These are phyloP conservation scores for Arrhamphus sclerolepis DNA, from an alignment of 2,797 vertebrate genomes.

Conservation along the genomic window DNA sequence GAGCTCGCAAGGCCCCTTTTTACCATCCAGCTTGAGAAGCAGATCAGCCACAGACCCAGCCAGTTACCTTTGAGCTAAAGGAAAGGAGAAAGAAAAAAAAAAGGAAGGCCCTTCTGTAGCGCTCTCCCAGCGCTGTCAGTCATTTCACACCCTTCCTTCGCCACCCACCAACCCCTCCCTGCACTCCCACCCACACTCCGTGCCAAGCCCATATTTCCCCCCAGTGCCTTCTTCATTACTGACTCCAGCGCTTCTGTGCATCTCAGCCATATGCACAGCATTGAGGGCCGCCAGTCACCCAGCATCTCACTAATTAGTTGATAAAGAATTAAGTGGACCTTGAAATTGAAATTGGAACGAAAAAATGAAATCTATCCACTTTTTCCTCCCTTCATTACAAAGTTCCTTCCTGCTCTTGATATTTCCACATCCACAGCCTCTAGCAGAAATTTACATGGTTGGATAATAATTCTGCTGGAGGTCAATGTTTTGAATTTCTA, in stretches of 20 bases:
- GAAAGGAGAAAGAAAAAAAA: slow-evolving; percentile 17
- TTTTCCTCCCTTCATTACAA: slow-evolving; percentile 63
- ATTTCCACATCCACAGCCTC: slow-evolving; percentile 50
- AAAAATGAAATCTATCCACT: slow-evolving; percentile 80
- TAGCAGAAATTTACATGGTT: slow-evolving; percentile 45
- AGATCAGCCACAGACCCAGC: slow-evolving; percentile 78
- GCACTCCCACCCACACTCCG: slow-evolving; percentile 36
- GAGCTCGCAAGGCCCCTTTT: slow-evolving; percentile 82
- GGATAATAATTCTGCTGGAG: slow-evolving; percentile 52
- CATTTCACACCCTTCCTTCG: slow-evolving; percentile 64
- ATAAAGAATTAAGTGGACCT: slow-evolving; percentile 97
- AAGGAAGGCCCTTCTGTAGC: slow-evolving; percentile 75
- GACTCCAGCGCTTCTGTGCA: slow-evolving; percentile 88
- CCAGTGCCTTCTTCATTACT: slow-evolving; percentile 87
- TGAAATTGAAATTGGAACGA: slow-evolving; percentile 97
- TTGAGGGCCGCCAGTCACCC: slow-evolving; percentile 92
- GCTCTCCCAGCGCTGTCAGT: slow-evolving; percentile 86
- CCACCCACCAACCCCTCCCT: slow-evolving; percentile 55
- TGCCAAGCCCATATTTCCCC: slow-evolving; percentile 66
- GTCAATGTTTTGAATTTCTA: slow-evolving; percentile 38
- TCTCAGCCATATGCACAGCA: slow-evolving; percentile 92
- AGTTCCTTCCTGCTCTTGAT: slow-evolving; percentile 52
- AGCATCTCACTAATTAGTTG: slow-evolving; percentile 93
- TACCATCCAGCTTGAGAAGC: slow-evolving; percentile 83
- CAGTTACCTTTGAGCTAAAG: slow-evolving; percentile 79